Base-by-base conservation (phyloP, 2,888 invertebrate genomes). In the Tenthredo livida region DNA sequence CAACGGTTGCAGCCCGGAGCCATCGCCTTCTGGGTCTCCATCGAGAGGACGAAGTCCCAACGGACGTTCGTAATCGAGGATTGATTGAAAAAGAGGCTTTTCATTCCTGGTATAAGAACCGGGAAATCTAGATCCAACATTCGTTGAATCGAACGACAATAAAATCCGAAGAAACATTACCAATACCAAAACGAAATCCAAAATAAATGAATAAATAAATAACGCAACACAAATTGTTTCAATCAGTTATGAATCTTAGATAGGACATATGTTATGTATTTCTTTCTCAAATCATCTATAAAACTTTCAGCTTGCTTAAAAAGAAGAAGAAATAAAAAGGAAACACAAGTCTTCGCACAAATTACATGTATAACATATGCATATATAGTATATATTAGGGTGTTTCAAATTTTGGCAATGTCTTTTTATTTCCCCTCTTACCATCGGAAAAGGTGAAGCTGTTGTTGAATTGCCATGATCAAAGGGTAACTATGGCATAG, bases 1-100 rank as follows among this genome's bases (percentile, higher is more conserved):
- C 85, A 94, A 94, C 84, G 95, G 95, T 17, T 96, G 96, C 86
- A 96, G 96, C 50, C 96, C 96, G 2, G 95, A 96, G 15, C 96
- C 97, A 40, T 97, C 97, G 2, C 96, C 97, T 0, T 90, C 90
- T 1, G 91, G 89, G 33, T 93, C 93, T 10, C 93, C 93, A 7
- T 91, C 91, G 12, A 91, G 91, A 12, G 91, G 91, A 58, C 89
- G 92, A 87, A 92, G 92, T 47, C 92, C 92, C 0, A 93, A 92
- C 77, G 93, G 92, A 77, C 89, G 91, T 78, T 86, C 90, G 87
- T 93, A 92, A 91, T 88, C 29, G 15, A 75, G 15, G 17, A 67
- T 29, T 58, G n/a, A 70, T 70, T 1, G 33, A 4, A 33, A 25
- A n/a, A 54, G n/a, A 7, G 6, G 70, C 33, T 33, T 9, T 70